These are phyloP conservation scores for Meliscaeva auricollis DNA, from an alignment of 2,888 invertebrate species.

Conservation along the genomic window DNA sequence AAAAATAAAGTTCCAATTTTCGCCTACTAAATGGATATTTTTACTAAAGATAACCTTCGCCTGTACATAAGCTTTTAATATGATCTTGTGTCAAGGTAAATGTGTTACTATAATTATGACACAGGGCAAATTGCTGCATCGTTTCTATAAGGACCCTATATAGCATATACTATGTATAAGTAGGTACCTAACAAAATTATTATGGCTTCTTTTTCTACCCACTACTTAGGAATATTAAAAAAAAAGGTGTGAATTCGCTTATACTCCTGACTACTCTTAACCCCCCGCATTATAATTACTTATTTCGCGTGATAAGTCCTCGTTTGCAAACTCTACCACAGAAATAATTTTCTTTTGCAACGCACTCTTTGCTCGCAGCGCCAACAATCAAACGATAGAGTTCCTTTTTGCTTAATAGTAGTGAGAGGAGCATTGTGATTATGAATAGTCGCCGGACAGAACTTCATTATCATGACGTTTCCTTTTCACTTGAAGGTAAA, in stretches of 20 bases:
- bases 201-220: not conserved
- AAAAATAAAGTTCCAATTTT: too few species aligned
- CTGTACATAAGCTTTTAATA: too few species aligned
- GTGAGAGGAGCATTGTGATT: not conserved
- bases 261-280: not conserved
- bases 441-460: slow-evolving; percentile 30
- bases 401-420: not conserved
- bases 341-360: slow-evolving; percentile 1
- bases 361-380: slow-evolving; percentile 14
- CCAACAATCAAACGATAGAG: slow-evolving; percentile 13
- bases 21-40: too few species aligned
- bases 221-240: slow-evolving; percentile 24
- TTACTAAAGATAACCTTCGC: too few species aligned
- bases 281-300: slow-evolving; percentile 9
- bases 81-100: too few species aligned
- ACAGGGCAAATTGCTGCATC: not conserved
- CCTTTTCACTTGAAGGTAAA: slow-evolving; percentile 1
- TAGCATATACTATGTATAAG: too few species aligned
- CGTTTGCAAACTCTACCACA: slow-evolving; percentile 6
- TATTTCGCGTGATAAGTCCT: slow-evolving; percentile 33
- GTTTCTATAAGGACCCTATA: not conserved
- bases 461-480: slow-evolving; percentile 47
- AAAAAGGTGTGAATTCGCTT: not conserved
- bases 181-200: too few species aligned
- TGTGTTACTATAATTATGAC: too few species aligned